These are phyloP conservation scores for Phoenicopterus ruber DNA, from an alignment of 2,113 vertebrate species.

Conservation along the genomic window DNA sequence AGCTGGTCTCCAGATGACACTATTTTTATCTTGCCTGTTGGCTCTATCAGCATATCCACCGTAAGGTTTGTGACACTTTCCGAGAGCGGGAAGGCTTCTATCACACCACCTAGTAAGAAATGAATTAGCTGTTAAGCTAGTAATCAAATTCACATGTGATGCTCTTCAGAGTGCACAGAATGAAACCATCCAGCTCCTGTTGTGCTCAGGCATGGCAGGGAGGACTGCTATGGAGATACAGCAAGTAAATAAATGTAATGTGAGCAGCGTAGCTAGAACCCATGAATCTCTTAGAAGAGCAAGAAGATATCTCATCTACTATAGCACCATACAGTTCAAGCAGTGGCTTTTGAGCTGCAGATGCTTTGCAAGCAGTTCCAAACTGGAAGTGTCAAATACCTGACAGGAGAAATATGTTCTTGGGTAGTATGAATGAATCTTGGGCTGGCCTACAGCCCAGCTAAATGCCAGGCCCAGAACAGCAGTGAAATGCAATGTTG, in stretches of 20 bases:
- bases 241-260: background rate
- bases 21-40: conserved; percentile 75
- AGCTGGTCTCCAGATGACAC: conserved; percentile 86
- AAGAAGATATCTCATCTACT: background rate
- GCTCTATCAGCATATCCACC: conserved; percentile 88
- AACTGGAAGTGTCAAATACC: background rate
- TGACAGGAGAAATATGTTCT: background rate
- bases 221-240: background rate
- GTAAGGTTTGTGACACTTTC: conserved; percentile 81
- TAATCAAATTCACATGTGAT: background rate
- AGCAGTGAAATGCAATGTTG: background rate
- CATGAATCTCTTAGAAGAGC: background rate
- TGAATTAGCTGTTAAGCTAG: background rate
- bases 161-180: background rate
- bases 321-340: background rate
- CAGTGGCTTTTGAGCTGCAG: background rate
- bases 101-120: conserved; percentile 79
- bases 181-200: background rate
- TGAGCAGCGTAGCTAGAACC: background rate
- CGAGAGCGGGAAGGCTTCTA: conserved; percentile 83
- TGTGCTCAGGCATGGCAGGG: background rate
- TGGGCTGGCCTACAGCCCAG: background rate
- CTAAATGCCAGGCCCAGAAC: background rate
- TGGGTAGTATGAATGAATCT: background rate
- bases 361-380: background rate